Base-by-base conservation (phyloP, 2,113 vertebrate genomes). In the Serilophus lunatus region DNA sequence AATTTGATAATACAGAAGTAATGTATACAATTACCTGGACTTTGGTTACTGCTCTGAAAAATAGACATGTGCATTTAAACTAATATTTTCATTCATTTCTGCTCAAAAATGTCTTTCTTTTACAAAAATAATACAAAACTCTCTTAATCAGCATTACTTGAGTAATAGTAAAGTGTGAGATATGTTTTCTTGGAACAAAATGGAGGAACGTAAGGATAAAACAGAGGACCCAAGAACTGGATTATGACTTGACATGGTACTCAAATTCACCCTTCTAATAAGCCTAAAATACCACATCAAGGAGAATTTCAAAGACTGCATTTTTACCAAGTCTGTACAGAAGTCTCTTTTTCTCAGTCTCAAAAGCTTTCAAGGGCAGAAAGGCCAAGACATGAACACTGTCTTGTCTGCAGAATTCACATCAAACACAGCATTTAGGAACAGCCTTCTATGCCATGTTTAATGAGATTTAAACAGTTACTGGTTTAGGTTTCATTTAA, bases 251-350 rank as follows among this genome's bases (percentile, higher is more conserved):
- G 66, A 86, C 71, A 44, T 50, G 40, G 28, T 65, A 85, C 93
- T 90, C 93, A 90, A 72, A 86, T 90, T 77, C 64, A 79, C 50
- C 59, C 70, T 94, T 94, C 45, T 94, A 95, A 96, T 96, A 94
- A 97, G 60, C 88, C 80, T 91, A 81, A 96, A 95, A 93, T 90
- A 71, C 40, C 65, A 95, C 85, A 96, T 85, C 88, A 96, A 96
- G 71, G 49, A 90, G 82, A 86, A 92, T 96, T 97, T 96, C 88
- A 96, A 94, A 97, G 93, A 56, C 31, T 38, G 64, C 9, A 16
- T 80, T 78, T 63, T 85, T 90, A 93, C 57, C 81, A 92, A 94
- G 68, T 92, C 86, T 74, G 69, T 88, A 75, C 72, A 95, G 76
- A 93, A 96, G 26, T 44, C 65, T 82, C 26, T 94, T 94, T 93